Evolutionary conservation across 2,888 invertebrate genomes (phyloP).

Genomic region (Sarcophaga rosellei): DNA sequence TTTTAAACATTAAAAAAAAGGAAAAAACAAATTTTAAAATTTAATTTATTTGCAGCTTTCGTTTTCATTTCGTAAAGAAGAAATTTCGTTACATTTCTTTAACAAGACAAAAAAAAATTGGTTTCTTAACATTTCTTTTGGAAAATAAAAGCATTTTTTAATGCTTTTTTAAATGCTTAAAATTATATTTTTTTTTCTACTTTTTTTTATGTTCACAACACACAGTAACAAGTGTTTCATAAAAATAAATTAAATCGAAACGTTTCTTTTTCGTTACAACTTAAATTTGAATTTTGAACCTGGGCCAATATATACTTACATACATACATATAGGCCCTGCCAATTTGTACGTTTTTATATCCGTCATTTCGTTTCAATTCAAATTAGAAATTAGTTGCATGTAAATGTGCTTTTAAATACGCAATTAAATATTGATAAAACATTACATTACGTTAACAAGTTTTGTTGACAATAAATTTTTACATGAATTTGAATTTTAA

Average conservation of each 20-base stretch:
- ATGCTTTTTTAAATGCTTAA: too few species aligned
- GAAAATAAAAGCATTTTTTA: too few species aligned
- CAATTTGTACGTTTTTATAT: conserved; percentile 59
- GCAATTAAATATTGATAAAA: too few species aligned
- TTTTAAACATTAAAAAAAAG: not conserved
- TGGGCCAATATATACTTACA: conserved; percentile 19
- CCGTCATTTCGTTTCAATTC: conserved; percentile 45
- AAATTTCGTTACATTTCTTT: conserved; percentile 49
- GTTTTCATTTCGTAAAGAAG: conserved; percentile 48
- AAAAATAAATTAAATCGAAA: too few species aligned
- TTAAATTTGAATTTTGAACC: conserved; percentile 32
- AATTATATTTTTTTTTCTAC: too few species aligned
- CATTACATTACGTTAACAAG: not conserved
- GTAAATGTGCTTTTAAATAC: not conserved
- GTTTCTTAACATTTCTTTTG: too few species aligned
- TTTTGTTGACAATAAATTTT: not conserved
- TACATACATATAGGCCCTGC: conserved; percentile 13
- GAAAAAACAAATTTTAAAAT: not conserved
- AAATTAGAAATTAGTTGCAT: not conserved
- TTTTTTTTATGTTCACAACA: too few species aligned
- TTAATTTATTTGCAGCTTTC: conserved; percentile 44
- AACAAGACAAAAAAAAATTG: not conserved
- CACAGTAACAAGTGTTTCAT: too few species aligned
- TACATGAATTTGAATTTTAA: too few species aligned
- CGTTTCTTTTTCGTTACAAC: not conserved